Conservation (phyloP, 2,888 invertebrate species). For the Beris morrisii region DNA sequence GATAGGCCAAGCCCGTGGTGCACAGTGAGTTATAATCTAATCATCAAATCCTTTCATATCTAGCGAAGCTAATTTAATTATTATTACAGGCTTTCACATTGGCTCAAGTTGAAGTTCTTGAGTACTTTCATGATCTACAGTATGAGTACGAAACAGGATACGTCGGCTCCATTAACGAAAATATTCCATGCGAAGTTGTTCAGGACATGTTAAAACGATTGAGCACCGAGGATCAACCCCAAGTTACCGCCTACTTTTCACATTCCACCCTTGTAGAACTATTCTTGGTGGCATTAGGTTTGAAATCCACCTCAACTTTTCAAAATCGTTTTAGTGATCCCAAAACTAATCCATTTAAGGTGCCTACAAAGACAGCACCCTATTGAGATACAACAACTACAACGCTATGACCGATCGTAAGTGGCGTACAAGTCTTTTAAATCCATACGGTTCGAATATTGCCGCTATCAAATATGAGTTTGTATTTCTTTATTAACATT, state of each 20-base stretch:
- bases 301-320: background rate
- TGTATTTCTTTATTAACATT: conserved; percentile 45
- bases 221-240: conserved; percentile 62
- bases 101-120: conserved; percentile 72
- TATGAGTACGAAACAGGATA: conserved; percentile 76
- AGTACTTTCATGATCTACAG: conserved; percentile 76
- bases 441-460: conserved; percentile 74
- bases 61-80: background rate
- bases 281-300: conserved; percentile 63
- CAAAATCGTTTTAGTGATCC: background rate
- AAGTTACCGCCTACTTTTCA: conserved; percentile 68
- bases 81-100: conserved; percentile 64
- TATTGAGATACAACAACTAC: conserved; percentile 65
- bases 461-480: conserved; percentile 74
- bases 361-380: conserved; percentile 6
- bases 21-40: conserved; percentile 57
- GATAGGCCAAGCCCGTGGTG: conserved; percentile 75
- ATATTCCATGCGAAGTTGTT: conserved; percentile 71
- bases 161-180: conserved; percentile 66
- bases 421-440: conserved; percentile 70
- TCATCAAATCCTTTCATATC: background rate
- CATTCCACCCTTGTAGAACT: conserved; percentile 65
- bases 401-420: conserved; percentile 60
- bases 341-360: conserved; percentile 1
- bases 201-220: conserved; percentile 74